phyloP scores from a whole-genome alignment of 2,888 invertebrate genomes.

The Orthosia cruda region DNA sequence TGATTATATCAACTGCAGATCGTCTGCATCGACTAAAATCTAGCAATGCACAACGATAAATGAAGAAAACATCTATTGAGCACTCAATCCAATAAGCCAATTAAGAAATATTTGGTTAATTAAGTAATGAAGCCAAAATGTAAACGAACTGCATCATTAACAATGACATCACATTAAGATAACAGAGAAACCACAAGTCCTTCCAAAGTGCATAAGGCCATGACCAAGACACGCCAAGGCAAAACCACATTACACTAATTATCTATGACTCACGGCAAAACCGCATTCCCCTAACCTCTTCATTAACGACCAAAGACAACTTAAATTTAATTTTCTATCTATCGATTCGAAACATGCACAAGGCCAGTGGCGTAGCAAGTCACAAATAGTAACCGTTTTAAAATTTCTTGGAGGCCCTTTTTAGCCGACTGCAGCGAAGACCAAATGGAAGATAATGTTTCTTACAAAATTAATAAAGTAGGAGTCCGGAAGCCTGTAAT shows the following conservation, averaged over 20 bases:
- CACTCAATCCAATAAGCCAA: not conserved
- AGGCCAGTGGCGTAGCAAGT: not conserved
- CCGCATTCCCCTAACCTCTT: slow-evolving; percentile 31
- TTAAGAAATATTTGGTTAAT: not conserved
- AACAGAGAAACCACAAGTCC: not conserved
- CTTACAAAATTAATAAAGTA: no score
- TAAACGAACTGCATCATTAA: slow-evolving; percentile 9
- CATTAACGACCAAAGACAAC: slow-evolving; percentile 23
- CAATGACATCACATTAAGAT: not conserved
- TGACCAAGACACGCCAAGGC: slow-evolving; percentile 25
- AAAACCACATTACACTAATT: not conserved
- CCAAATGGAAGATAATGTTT: no score
- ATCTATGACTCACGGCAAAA: slow-evolving; percentile 28
- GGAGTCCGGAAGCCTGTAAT: not conserved
- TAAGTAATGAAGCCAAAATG: not conserved
- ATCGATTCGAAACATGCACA: slow-evolving; percentile 34
- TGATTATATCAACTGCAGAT: no score
- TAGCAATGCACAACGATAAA: not conserved
- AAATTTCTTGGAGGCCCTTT: no score
- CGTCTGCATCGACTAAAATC: no score
- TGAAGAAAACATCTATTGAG: not conserved
- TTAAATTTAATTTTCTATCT: slow-evolving; percentile 18
- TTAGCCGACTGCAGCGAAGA: no score
- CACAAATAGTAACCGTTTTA: no score
- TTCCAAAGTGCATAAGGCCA: not conserved